phyloP scores from a whole-genome alignment of 2,888 invertebrate genomes.

The Drosophila neotestacea region DNA sequence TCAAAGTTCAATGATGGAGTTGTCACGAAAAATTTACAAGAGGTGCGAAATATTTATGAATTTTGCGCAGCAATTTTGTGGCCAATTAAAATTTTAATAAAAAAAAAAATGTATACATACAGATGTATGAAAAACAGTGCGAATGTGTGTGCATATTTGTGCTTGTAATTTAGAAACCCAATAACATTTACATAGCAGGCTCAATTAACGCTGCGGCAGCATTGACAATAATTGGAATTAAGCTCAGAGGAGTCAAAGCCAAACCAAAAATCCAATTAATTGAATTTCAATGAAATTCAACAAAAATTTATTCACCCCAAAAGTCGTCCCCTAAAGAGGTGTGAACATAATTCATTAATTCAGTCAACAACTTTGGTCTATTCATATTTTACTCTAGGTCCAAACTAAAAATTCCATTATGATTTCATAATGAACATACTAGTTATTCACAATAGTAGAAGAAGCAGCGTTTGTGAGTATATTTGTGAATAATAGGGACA shows the following conservation, averaged over 20 bases:
- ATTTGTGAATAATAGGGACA: too few species aligned
- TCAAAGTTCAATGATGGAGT: slow-evolving; percentile 11
- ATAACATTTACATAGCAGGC: slow-evolving; percentile 25
- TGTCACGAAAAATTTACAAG: slow-evolving; percentile 2
- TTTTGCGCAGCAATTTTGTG: slow-evolving; percentile 46
- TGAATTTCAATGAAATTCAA: slow-evolving; percentile 31
- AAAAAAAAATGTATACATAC: slow-evolving; percentile 8
- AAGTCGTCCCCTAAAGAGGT: neutral
- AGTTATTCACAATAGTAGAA: neutral
- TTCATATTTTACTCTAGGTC: neutral
- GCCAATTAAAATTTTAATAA: slow-evolving; percentile 44
- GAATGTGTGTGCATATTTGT: neutral
- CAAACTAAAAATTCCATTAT: neutral
- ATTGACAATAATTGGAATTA: slow-evolving; percentile 39
- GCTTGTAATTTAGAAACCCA: slow-evolving; percentile 19
- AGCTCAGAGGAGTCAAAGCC: slow-evolving; percentile 22
- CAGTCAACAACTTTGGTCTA: neutral
- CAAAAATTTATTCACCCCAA: slow-evolving; percentile 22
- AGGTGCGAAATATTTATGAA: slow-evolving; percentile 37
- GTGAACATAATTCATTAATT: slow-evolving; percentile 11
- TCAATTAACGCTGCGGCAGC: slow-evolving; percentile 39
- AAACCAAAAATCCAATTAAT: slow-evolving; percentile 37
- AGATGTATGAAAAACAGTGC: neutral
- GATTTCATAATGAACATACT: neutral
- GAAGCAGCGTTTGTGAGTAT: neutral